Evolutionary conservation across 1,140 invertebrate genomes (phyloP), one percentile per base, ranked within the genome.

Genomic region (Magallana gigas): DNA sequence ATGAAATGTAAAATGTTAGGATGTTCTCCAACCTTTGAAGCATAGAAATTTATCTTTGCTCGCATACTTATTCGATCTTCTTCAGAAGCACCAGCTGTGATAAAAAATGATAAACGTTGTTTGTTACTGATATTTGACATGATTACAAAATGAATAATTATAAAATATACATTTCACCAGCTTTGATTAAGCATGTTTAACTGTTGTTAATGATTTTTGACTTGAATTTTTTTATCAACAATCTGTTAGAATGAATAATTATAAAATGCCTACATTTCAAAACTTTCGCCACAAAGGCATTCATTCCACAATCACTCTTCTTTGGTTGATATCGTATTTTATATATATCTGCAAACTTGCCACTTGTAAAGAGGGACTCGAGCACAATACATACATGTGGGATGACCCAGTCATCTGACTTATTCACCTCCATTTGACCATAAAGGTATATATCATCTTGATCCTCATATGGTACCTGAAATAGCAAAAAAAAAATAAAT

Each of bases 1-100:
- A 81, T 18, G 23, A 90, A 90, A 4, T 57, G 57, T 9, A 91
- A 36, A 23, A 91, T 85, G 64, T 88, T 88, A 16, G 56, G n/a
- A 56, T 91, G 85, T 16, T 85, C 18, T 23, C 87, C 87, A 82
- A 90, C 84, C 83, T 80, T 86, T 0, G 68, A 88, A 11, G 87
- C 88, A 48, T 68, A 68, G 57, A 89, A 91, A 80, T 90, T 87
- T 57, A 90, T 90, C 82, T 91, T 91, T 9, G 85, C 88, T 18
- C 62, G 89, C 91, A 91, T 90, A 29, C 84, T 62, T 11, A 86
- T 36, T 4, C 16, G 68, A 48, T 90, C 85, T n/a, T 89, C 86
- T 18, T 86, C 86, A 11, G 23, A 60, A 57, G 83, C 90, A 14
- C 85, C 85, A 9, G 71, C 91, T 92, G 12, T 48, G 36, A 16